phyloP scores from a whole-genome alignment of 2,113 vertebrate species.

The Muntiacus reevesi region DNA sequence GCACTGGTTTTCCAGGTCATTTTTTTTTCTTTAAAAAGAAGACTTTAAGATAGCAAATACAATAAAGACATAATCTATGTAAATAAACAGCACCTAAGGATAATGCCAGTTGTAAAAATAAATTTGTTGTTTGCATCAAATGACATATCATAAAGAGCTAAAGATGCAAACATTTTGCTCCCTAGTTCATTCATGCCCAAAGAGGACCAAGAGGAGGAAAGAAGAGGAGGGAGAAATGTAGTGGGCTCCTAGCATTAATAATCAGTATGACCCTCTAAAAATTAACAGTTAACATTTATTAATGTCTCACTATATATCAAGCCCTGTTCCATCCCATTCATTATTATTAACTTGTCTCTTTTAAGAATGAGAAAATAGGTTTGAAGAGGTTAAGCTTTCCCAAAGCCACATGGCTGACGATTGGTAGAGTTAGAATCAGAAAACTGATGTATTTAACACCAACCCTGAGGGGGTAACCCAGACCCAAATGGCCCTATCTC shows the following conservation, averaged over 20 bases:
- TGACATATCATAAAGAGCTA: background rate
- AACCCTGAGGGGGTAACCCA: background rate
- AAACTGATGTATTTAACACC: background rate
- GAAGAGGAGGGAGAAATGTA: background rate
- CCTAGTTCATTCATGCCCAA: background rate
- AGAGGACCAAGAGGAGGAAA: background rate
- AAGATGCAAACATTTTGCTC: background rate
- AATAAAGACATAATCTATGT: background rate
- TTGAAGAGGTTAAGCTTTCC: background rate
- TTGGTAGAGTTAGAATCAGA: background rate
- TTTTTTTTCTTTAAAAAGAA: background rate
- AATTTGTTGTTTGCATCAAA: background rate
- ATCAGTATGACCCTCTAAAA: background rate
- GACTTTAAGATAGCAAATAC: background rate
- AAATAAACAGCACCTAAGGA: conserved; percentile 1
- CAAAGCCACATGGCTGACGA: background rate
- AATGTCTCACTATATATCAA: background rate
- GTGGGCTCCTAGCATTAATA: background rate
- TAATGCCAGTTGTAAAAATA: background rate
- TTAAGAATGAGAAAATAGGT: background rate
- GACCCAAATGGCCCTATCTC: background rate
- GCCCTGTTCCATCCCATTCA: background rate
- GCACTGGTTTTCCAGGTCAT: background rate
- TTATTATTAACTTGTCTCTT: background rate
- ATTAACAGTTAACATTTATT: background rate